Evolutionary conservation across 2,888 invertebrate species (phyloP).

Genomic region (Latheticus oryzae): DNA sequence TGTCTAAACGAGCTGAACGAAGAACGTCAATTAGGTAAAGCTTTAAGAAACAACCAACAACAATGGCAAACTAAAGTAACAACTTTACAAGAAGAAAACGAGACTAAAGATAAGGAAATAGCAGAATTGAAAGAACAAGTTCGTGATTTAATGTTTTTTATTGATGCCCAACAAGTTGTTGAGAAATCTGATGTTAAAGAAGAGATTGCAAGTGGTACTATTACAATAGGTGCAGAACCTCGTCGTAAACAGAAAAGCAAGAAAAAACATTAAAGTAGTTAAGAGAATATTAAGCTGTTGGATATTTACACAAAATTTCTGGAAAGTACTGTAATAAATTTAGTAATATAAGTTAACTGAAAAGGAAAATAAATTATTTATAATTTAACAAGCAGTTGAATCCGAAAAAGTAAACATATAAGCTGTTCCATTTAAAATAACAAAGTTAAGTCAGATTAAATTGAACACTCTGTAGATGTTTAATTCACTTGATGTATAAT

Average conservation of each 20-base stretch:
- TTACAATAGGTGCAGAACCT: constrained; percentile 68
- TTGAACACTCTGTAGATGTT: no score
- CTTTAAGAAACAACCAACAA: constrained; percentile 80
- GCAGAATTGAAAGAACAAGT: constrained; percentile 90
- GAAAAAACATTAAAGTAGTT: constrained; percentile 40
- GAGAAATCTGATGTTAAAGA: constrained; percentile 69
- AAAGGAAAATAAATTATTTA: no score
- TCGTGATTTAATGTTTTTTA: constrained; percentile 95
- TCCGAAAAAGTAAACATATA: no score
- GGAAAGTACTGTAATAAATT: no score
- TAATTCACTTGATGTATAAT: no score
- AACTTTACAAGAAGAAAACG: constrained; percentile 67
- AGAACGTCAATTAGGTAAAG: constrained; percentile 86
- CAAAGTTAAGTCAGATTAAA: no score
- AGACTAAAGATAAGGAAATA: constrained; percentile 74
- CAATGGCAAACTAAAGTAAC: constrained; percentile 76
- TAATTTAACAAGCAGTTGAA: no score
- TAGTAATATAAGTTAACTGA: no score
- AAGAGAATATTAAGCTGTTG: background rate
- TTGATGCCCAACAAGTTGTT: constrained; percentile 82
- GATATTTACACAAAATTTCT: no score
- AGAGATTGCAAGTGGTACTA: constrained; percentile 73
- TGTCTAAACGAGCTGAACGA: constrained; percentile 80
- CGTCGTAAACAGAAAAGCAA: constrained; percentile 50
- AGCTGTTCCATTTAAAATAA: no score